Percentiles rank a stretch among this genome's conserved stretches.
Evolutionary conservation across 1,140 invertebrate species (phyloP).

Genomic region (Musca domestica): DNA sequence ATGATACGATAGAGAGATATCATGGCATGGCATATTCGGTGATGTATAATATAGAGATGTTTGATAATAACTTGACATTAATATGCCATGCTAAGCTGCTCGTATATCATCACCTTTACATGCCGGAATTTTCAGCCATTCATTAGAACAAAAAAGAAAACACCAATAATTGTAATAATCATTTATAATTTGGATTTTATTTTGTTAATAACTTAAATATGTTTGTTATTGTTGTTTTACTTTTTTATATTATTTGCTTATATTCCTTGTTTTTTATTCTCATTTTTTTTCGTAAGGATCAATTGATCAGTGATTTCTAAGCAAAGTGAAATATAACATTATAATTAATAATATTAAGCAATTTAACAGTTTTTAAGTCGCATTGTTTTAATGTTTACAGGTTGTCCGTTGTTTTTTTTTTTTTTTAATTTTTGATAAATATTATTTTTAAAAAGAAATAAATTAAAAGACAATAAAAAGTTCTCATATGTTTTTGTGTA

Average conservation of each 20-base stretch:
- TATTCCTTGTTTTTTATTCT: neutral
- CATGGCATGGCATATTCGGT: no score
- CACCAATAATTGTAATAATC: neutral
- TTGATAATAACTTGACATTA: no score
- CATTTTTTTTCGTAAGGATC: neutral
- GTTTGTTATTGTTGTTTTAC: conserved; percentile 1
- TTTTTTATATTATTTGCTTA: neutral
- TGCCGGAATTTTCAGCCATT: neutral
- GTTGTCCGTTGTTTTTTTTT: neutral
- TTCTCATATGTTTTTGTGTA: neutral
- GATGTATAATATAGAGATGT: no score
- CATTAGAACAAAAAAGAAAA: neutral
- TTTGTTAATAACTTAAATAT: conserved; percentile 1
- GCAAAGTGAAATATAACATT: conserved; percentile 17
- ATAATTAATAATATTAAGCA: conserved; percentile 9
- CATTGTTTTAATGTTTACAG: no score
- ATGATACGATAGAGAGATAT: no score
- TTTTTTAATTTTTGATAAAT: conserved; percentile 1
- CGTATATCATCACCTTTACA: no score
- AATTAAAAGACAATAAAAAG: conserved; percentile 8
- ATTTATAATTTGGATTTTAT: neutral
- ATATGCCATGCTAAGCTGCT: no score
- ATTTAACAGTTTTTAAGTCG: conserved; percentile 1
- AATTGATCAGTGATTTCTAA: conserved; percentile 12
- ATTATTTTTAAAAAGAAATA: neutral